These are phyloP conservation scores for Cataglyphis altisquamis DNA, from an alignment of 2,888 invertebrate genomes.

Conservation along the genomic window DNA sequence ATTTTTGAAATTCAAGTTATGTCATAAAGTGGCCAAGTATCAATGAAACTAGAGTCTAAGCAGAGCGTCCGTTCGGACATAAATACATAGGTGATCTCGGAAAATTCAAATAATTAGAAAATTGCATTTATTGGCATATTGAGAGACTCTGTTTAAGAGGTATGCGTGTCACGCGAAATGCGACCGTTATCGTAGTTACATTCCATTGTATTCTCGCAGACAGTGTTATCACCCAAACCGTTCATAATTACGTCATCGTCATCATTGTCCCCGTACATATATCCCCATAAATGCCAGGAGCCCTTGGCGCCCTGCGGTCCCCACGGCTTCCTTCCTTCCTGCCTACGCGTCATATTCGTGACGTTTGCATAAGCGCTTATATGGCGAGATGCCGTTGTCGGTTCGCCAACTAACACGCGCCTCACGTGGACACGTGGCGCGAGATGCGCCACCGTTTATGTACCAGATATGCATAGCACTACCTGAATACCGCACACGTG, in stretches of 20 bases:
- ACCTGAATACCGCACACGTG: slow-evolving; percentile 20
- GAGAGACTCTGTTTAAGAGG: slow-evolving; percentile 51
- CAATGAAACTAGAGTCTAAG: neutral
- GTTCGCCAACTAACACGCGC: slow-evolving; percentile 35
- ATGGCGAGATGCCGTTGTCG: slow-evolving; percentile 14
- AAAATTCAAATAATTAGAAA: neutral
- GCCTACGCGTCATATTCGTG: slow-evolving; percentile 17
- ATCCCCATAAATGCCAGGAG: slow-evolving; percentile 70
- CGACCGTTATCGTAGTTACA: slow-evolving; percentile 67
- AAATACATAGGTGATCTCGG: neutral
- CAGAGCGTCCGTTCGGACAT: neutral
- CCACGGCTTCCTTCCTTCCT: slow-evolving; percentile 28
- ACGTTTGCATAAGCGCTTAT: slow-evolving; percentile 13
- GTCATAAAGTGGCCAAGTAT: too few species aligned
- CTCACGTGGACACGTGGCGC: slow-evolving; percentile 21
- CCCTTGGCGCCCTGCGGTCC: slow-evolving; percentile 46
- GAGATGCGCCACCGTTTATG: slow-evolving; percentile 34
- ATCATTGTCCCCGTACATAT: slow-evolving; percentile 78
- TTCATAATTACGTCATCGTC: slow-evolving; percentile 83
- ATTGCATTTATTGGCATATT: slow-evolving; percentile 44
- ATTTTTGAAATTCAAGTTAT: neutral
- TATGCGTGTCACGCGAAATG: slow-evolving; percentile 49
- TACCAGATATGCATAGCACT: neutral
- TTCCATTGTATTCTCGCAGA: slow-evolving; percentile 77
- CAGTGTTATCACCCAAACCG: slow-evolving; percentile 83